Base-by-base conservation (phyloP, 2,888 invertebrate genomes). In the Drosophila meridiana region DNA sequence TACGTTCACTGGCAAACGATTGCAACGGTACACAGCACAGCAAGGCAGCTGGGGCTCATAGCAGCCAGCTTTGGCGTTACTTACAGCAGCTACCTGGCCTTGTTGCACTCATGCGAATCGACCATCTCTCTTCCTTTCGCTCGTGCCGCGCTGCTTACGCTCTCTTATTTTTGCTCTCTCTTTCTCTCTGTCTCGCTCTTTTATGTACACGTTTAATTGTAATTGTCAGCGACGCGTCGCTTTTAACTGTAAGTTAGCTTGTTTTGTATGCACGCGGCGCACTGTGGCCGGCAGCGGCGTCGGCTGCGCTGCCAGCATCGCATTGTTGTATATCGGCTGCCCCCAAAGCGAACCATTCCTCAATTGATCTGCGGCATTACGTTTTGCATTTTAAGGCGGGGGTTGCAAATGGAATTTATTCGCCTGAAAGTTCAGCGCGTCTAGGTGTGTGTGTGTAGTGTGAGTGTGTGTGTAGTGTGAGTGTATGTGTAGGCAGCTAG, bases 371-470 rank as follows among this genome's bases (percentile, higher is more conserved):
- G 73, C 69, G 55, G 58, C 69, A 9, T 85, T 85, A 78, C 64
- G 80, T 72, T 80, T 78, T 87, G 82, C 78, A 73, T 89, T 87
- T 87, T 77, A 70, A 81, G 88, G 90, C 77, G 87, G 83, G 88
- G 77, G 84, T 71, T 77, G 82, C 66, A 80, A 80, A 83, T 87
- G 87, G 82, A 90, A 90, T 87, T 86, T 86, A 42, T 63, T 60
- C 62, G 76, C 73, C 76, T 73, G 69, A 81, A 89, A 84, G 78
- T 87, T 86, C 76, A 89, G 53, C 30, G 52, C n/a, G 34, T 56
- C 36, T 71, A 70, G 78, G 71, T 45, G 26, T 47, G 50, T 69
- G 69, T 78, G 70, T 75, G 69, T 73, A 20, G 73, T 8, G 48
- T 14, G n/a, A n/a, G 47, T 13, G 45, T 48, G 50, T 32, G n/a